phyloP scores from a whole-genome alignment of 2,888 invertebrate genomes.

The Trichopoda pennipes region DNA sequence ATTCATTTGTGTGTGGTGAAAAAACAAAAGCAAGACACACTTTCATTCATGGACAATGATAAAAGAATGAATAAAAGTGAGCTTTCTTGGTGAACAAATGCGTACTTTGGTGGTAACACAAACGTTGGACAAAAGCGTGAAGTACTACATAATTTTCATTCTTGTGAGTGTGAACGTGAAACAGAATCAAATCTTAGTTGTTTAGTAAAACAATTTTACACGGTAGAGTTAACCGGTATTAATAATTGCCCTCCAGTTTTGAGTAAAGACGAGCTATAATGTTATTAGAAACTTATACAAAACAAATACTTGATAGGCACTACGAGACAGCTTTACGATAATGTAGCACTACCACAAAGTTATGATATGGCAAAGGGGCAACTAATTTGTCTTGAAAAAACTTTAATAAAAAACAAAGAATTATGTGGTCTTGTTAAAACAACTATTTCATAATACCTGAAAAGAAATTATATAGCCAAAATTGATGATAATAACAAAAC shows the following conservation, averaged over 20 bases:
- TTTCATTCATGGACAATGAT: too few species aligned
- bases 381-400: constrained; percentile 1
- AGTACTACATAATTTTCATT: background rate
- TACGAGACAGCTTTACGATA: constrained; percentile 25
- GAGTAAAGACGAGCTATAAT: constrained; percentile 21
- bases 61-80: too few species aligned
- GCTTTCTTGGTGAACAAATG: too few species aligned
- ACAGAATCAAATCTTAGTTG: background rate
- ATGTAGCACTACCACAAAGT: constrained; percentile 22
- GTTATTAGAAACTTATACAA: constrained; percentile 9
- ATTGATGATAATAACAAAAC: too few species aligned
- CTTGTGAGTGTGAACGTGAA: constrained; percentile 18
- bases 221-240: constrained; percentile 18
- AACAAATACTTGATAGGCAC: constrained; percentile 8
- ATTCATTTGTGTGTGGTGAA: too few species aligned
- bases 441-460: constrained; percentile 49
- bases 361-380: constrained; percentile 27
- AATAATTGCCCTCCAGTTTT: background rate
- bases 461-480: constrained; percentile 1
- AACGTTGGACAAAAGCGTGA: background rate
- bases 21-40: too few species aligned
- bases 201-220: constrained; percentile 17
- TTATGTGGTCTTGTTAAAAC: background rate
- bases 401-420: too few species aligned
- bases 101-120: background rate